Base-by-base conservation (phyloP, 2,113 vertebrate species). In the Brachyhypopomus gauderio region DNA sequence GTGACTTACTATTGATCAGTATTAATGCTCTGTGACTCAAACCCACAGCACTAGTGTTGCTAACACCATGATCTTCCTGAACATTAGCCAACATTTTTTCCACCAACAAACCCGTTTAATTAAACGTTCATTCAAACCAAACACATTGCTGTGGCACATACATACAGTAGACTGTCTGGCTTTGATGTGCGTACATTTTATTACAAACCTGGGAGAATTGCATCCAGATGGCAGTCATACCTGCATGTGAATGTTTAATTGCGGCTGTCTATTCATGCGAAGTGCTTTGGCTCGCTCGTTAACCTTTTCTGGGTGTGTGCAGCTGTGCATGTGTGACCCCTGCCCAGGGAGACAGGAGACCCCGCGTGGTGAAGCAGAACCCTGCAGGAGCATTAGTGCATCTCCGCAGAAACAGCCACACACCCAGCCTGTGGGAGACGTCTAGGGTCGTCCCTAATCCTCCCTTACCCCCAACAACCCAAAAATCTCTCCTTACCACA, bases 351-450 rank as follows among this genome's bases (percentile, higher is more conserved):
- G 20, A 67, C 27, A 72, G 52, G 55, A 79, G 59, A 73, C 56
- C 83, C 22, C 64, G 81, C 77, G 66, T 38, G 64, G 25, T 45
- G 64, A 75, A 84, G 85, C 87, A 59, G 75, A 48, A 78, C 78
- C 89, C 88, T 85, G 86, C 89, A 76, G 89, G 77, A 89, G 88
- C 85, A 90, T 93, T 89, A 92, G 88, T 64, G 84, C 81, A 66
- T 79, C 85, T 88, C 89, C 4, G 80, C 91, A 90, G 89, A 85
- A 88, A 83, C 48, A 75, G 66, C 82, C 85, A 87, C 80, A 89
- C 78, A 85, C 81, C 77, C 25, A 79, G 84, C 59, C 87, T 82
- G 84, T 74, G 45, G 70, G 83, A 59, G 63, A 16, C 4, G 19
- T 77, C 70, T 19, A 58, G 73, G 27, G 48, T 74, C 56, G 72